Conservation (phyloP, 1,140 invertebrate species). For the Magallana gigas region DNA sequence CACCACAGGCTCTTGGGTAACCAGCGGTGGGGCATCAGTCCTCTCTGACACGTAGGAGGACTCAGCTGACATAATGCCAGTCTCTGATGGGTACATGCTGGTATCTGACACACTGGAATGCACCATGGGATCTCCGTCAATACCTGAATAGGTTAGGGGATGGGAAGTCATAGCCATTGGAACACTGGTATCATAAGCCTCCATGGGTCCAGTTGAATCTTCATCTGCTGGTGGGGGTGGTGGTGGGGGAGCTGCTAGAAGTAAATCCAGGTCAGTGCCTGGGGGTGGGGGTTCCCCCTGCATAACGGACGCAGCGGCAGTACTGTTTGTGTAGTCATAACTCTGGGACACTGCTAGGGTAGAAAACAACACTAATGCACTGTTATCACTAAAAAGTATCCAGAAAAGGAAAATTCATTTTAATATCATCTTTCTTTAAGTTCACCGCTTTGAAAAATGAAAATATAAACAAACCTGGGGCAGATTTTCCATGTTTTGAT, state of each 20-base stretch:
- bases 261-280: conserved; percentile 63
- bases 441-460: background rate
- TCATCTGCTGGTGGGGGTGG: conserved; percentile 63
- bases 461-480: background rate
- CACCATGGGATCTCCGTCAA: conserved; percentile 1
- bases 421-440: background rate
- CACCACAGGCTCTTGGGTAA: conserved; percentile 55
- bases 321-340: conserved; percentile 14
- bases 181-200: conserved; percentile 8
- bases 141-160: background rate
- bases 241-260: conserved; percentile 62
- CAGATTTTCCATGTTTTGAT: background rate
- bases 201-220: conserved; percentile 43
- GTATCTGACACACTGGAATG: background rate
- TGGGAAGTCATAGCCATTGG: background rate
- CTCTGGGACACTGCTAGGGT: conserved; percentile 14
- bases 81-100: background rate
- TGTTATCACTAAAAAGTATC: background rate
- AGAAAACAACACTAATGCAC: too few relatives aligned
- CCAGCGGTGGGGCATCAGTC: background rate
- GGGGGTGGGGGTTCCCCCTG: conserved; percentile 67
- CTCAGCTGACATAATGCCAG: conserved; percentile 4
- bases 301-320: conserved; percentile 43
- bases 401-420: background rate
- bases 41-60: background rate